Conservation (phyloP, 2,113 vertebrate species). For the Phoenicopterus ruber region DNA sequence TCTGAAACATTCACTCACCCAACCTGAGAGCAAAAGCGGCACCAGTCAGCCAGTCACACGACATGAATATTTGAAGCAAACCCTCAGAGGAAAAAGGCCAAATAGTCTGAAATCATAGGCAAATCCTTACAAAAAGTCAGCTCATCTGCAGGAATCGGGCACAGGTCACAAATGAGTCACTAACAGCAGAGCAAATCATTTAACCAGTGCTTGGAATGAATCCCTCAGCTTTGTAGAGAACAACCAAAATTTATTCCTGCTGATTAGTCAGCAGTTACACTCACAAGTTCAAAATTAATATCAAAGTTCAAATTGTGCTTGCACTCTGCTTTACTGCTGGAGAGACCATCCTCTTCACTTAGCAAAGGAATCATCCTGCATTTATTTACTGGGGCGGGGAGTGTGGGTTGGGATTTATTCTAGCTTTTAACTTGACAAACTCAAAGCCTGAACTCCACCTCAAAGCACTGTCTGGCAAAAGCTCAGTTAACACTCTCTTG, state of each 20-base stretch:
- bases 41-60: background rate
- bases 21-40: background rate
- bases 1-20: background rate
- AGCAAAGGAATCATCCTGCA: background rate
- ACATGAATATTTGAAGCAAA: constrained; percentile 6
- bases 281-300: constrained; percentile 27
- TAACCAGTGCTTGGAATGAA: constrained; percentile 3
- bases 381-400: background rate
- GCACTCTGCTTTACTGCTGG: background rate
- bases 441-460: background rate
- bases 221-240: background rate
- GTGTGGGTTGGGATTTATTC: background rate
- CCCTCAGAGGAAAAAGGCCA: background rate
- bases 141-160: background rate
- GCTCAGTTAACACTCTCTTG: background rate
- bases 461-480: background rate
- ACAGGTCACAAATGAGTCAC: constrained; percentile 45
- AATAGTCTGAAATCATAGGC: constrained; percentile 5
- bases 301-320: constrained; percentile 29
- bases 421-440: background rate
- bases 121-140: constrained; percentile 9
- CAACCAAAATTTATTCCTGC: constrained; percentile 15
- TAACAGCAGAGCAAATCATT: constrained; percentile 12
- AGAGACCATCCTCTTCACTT: background rate
- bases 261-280: constrained; percentile 48